A percentile compares a stretch with the other conserved stretches of the same genome.
Evolutionary conservation across 37 sponge, comb jelly and placozoan species (phyloP).

Genomic region (Agelas oroides): DNA sequence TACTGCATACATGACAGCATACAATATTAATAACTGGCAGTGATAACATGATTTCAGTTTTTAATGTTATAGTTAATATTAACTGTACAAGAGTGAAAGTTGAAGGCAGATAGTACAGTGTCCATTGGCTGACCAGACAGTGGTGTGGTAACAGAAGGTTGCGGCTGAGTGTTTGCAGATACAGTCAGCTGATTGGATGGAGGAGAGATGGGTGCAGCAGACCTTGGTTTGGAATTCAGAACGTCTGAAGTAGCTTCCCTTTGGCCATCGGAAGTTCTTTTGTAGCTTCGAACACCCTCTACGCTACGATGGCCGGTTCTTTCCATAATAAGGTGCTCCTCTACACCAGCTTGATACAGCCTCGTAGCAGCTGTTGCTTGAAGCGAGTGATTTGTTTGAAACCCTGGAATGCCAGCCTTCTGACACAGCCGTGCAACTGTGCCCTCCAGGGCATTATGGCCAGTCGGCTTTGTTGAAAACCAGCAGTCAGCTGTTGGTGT

Average conservation of each 20-base stretch:
- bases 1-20: too few species aligned
- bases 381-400: conserved; percentile 41
- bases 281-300: conserved; percentile 42
- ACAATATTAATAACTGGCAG: too few species aligned
- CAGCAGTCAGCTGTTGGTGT: not conserved
- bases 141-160: too few species aligned
- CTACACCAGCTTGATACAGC: conserved; percentile 32
- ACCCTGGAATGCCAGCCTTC: conserved; percentile 22
- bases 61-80: too few species aligned
- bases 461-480: conserved; percentile 19
- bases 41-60: too few species aligned
- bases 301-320: conserved; percentile 41
- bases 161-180: too few species aligned
- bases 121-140: too few species aligned
- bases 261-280: conserved; percentile 10
- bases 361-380: conserved; percentile 35
- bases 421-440: not conserved
- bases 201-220: too few species aligned
- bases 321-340: conserved; percentile 58
- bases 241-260: conserved; percentile 19
- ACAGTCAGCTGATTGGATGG: too few species aligned
- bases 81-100: too few species aligned
- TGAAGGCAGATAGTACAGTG: too few species aligned
- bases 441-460: conserved; percentile 4
- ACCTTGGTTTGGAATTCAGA: not conserved